Percentiles rank a stretch among this genome's conserved stretches.
Conservation (phyloP, 2,888 invertebrate genomes). For the Tachystola acroxantha region DNA sequence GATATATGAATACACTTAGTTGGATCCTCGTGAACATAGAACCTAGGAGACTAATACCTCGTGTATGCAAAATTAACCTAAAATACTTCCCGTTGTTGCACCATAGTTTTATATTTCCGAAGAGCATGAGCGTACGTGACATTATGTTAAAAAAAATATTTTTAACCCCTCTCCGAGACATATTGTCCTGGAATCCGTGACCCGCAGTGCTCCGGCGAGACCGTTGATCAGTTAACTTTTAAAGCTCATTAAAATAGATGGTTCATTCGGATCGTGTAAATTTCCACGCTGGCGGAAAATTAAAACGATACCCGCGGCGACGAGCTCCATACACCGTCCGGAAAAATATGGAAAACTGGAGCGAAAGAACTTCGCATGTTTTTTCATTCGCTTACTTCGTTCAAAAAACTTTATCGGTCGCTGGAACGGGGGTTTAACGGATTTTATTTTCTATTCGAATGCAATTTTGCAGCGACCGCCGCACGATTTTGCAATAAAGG, state of each 20-base stretch:
- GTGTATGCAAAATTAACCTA: no score
- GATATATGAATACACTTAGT: no score
- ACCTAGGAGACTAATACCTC: no score
- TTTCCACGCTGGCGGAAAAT: slow-evolving; percentile 72
- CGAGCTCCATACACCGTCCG: slow-evolving; percentile 26
- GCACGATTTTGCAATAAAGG: slow-evolving; percentile 11
- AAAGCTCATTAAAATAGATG: slow-evolving; percentile 75
- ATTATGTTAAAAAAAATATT: slow-evolving; percentile 9
- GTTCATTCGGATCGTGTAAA: slow-evolving; percentile 69
- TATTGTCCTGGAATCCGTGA: slow-evolving; percentile 18
- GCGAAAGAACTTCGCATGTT: slow-evolving; percentile 48
- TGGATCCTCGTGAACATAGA: no score
- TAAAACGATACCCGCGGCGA: slow-evolving; percentile 72
- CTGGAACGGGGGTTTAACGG: slow-evolving; percentile 30
- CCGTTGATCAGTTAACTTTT: slow-evolving; percentile 70
- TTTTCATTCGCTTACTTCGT: slow-evolving; percentile 47
- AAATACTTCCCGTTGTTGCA: no score
- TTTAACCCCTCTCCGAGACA: slow-evolving; percentile 12
- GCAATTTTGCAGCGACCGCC: slow-evolving; percentile 12
- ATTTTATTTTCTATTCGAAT: slow-evolving; percentile 21
- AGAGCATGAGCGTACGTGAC: background rate
- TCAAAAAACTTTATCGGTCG: slow-evolving; percentile 50
- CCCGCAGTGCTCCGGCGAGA: slow-evolving; percentile 24
- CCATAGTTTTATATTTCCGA: no score
- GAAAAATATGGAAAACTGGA: slow-evolving; percentile 51